These are phyloP conservation scores for Drosophila sp. DNA, from an alignment of 1,140 invertebrate genomes.

Conservation along the genomic window DNA sequence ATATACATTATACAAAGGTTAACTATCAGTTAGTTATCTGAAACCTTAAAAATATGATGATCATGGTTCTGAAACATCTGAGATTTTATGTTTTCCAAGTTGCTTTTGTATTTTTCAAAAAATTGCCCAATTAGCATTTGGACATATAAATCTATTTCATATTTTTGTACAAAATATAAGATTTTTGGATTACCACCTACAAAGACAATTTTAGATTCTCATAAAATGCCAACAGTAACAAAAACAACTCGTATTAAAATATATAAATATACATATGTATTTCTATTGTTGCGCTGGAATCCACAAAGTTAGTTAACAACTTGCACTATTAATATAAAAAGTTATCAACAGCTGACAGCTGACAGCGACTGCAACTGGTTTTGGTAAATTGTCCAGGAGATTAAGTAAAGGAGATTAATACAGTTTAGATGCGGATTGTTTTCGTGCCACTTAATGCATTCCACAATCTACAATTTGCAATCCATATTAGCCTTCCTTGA, in stretches of 20 bases:
- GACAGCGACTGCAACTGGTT: not conserved
- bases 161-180: too few relatives aligned
- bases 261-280: conserved; percentile 16
- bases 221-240: too few relatives aligned
- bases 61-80: too few relatives aligned
- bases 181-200: too few relatives aligned
- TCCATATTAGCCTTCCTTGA: conserved; percentile 35
- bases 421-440: conserved; percentile 19
- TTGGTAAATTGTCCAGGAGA: conserved; percentile 10
- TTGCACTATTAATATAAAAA: conserved; percentile 21
- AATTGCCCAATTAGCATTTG: too few relatives aligned
- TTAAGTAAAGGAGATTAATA: conserved; percentile 34
- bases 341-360: not conserved
- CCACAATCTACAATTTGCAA: conserved; percentile 63
- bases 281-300: conserved; percentile 29
- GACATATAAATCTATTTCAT: too few relatives aligned
- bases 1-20: too few relatives aligned
- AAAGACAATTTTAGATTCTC: too few relatives aligned
- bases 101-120: too few relatives aligned
- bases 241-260: not conserved
- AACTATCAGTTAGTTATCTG: too few relatives aligned
- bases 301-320: conserved; percentile 34
- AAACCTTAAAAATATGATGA: too few relatives aligned
- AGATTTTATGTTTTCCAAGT: too few relatives aligned
- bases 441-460: not conserved